Evolutionary conservation across 2,888 invertebrate genomes (phyloP).

Genomic region (Plagodis pulveraria): DNA sequence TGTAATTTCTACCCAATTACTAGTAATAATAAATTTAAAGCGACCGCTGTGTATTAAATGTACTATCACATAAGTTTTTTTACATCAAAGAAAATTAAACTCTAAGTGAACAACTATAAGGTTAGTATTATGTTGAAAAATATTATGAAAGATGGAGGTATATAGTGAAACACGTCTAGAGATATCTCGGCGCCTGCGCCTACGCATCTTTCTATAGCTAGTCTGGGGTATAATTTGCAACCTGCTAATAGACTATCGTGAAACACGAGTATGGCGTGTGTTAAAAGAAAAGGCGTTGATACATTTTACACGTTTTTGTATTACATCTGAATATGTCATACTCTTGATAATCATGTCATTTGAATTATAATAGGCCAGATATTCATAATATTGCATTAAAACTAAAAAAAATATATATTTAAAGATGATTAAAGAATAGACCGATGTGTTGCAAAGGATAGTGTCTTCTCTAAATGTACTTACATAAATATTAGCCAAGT

Average conservation of each 20-base stretch:
- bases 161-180: slow-evolving; percentile 18
- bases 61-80: slow-evolving; percentile 3
- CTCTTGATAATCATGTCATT: too few relatives aligned
- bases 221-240: slow-evolving; percentile 70
- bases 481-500: too few relatives aligned
- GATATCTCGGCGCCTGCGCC: slow-evolving; percentile 67
- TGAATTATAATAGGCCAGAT: too few relatives aligned
- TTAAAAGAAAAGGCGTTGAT: not conserved
- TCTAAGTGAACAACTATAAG: not conserved
- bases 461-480: too few relatives aligned
- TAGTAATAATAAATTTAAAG: slow-evolving; percentile 42
- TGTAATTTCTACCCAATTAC: slow-evolving; percentile 45
- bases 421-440: too few relatives aligned
- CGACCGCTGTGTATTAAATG: slow-evolving; percentile 30
- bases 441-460: too few relatives aligned
- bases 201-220: slow-evolving; percentile 52
- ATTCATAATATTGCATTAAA: too few relatives aligned
- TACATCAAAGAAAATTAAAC: slow-evolving; percentile 2
- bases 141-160: slow-evolving; percentile 22
- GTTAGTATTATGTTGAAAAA: slow-evolving; percentile 9
- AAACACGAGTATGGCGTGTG: slow-evolving; percentile 29
- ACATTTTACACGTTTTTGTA: not conserved
- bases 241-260: slow-evolving; percentile 71
- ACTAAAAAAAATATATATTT: too few relatives aligned
- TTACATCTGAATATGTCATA: not conserved